Percentiles rank a stretch among this genome's conserved stretches.
phyloP scores from a whole-genome alignment of 2,113 vertebrate species.

The Excalfactoria chinensis region DNA sequence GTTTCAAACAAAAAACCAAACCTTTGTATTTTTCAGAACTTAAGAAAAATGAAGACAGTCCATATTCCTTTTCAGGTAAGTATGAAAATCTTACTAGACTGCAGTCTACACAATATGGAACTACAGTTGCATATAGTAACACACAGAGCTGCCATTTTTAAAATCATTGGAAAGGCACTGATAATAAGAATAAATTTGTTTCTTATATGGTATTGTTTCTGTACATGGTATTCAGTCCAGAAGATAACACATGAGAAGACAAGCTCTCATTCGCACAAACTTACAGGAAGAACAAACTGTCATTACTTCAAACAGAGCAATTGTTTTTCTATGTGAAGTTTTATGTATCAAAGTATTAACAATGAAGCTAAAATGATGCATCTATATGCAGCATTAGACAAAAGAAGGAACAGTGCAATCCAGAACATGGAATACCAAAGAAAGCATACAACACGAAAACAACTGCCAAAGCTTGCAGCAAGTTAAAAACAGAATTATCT shows the following conservation, averaged over 20 bases:
- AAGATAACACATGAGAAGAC: background rate
- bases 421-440: background rate
- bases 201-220: background rate
- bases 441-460: background rate
- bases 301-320: background rate
- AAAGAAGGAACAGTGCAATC: background rate
- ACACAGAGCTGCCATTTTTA: background rate
- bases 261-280: background rate
- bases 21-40: background rate
- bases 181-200: background rate
- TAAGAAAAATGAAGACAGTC: background rate
- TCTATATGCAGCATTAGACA: background rate
- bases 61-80: background rate
- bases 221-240: background rate
- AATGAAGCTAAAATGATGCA: background rate
- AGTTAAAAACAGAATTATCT: slow-evolving; percentile 28
- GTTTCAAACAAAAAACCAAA: background rate
- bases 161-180: background rate
- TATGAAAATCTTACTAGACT: background rate
- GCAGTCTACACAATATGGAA: background rate
- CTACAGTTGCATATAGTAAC: background rate
- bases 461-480: background rate
- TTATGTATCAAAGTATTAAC: background rate
- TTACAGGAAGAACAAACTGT: background rate
- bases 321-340: background rate